These are phyloP conservation scores for Sarcophilus harrisii DNA, from an alignment of 2,797 vertebrate species.

Conservation along the genomic window DNA sequence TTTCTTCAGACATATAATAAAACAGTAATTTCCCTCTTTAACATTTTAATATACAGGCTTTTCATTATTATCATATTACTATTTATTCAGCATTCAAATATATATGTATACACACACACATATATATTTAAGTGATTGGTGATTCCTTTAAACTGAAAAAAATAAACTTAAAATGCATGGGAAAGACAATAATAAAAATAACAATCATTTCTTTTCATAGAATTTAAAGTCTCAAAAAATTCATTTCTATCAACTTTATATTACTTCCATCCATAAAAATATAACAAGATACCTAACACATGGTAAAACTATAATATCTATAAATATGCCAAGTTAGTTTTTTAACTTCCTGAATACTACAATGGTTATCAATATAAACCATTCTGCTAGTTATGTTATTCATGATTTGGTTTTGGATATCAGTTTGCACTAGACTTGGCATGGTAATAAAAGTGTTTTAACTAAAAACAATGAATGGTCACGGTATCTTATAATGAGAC, in stretches of 20 bases:
- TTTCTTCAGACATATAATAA: slow-evolving; percentile 44
- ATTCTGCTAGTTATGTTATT: neutral
- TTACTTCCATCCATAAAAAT: neutral
- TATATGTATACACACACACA: neutral
- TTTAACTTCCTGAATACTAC: neutral
- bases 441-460: neutral
- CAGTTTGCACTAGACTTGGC: neutral
- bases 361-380: neutral
- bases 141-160: neutral
- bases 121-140: slow-evolving; percentile 21
- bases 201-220: neutral
- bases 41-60: slow-evolving; percentile 44
- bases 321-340: neutral
- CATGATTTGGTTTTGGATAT: neutral
- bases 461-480: neutral
- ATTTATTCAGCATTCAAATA: neutral
- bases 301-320: neutral
- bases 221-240: neutral
- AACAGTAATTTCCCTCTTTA: slow-evolving; percentile 35
- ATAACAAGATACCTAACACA: neutral
- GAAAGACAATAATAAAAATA: neutral
- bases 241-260: neutral
- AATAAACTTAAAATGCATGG: neutral
- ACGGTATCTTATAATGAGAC: neutral
- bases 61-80: slow-evolving; percentile 53